These are phyloP conservation scores for Phylloscopus trochilus DNA, from an alignment of 2,113 vertebrate species.

Conservation along the genomic window DNA sequence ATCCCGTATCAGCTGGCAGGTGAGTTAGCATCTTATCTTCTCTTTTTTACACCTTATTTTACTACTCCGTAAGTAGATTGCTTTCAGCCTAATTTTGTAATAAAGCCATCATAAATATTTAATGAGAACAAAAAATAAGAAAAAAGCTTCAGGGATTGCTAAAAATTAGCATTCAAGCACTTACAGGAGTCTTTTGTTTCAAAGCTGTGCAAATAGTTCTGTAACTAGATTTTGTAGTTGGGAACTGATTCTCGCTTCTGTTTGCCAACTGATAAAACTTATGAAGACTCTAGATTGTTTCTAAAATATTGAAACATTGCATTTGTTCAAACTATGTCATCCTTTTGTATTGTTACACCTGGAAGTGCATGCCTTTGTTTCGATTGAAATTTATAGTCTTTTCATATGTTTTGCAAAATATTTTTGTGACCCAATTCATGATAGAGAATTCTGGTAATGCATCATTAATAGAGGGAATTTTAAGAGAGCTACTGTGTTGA, in stretches of 20 bases:
- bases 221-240: background rate
- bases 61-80: background rate
- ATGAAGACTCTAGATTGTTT: background rate
- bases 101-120: conserved; percentile 67
- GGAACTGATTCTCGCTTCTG: background rate
- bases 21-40: conserved; percentile 63
- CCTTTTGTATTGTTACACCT: background rate
- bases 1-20: conserved; percentile 92
- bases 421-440: background rate
- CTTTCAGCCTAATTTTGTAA: background rate
- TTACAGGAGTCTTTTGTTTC: background rate
- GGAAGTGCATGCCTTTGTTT: background rate
- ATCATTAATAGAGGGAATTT: background rate
- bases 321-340: background rate
- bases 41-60: background rate
- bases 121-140: background rate
- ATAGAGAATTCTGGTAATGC: background rate
- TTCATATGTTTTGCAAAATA: background rate
- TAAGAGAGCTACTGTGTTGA: background rate
- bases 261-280: background rate
- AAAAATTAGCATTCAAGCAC: background rate
- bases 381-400: background rate
- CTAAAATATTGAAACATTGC: background rate
- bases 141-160: background rate
- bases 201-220: background rate